Evolutionary conservation across 2,797 vertebrate species (phyloP).

Genomic region (Pangasius macronema): DNA sequence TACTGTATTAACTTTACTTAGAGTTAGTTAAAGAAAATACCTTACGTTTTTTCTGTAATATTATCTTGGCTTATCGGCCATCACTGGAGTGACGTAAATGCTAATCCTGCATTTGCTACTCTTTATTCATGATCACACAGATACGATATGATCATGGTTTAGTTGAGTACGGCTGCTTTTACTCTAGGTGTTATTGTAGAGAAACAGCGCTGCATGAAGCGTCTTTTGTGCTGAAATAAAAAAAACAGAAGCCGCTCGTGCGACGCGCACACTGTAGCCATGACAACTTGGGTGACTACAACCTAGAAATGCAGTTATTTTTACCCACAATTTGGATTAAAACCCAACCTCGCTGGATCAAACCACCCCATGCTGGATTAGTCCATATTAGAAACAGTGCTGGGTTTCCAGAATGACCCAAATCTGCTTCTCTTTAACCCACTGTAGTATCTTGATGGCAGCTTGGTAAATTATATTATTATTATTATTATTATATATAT

Average conservation of each 20-base stretch:
- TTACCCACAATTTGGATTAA: not conserved
- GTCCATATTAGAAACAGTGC: not conserved
- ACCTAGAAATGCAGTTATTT: not conserved
- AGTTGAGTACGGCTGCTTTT: not conserved
- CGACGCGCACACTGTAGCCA: not conserved
- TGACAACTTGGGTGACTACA: not conserved
- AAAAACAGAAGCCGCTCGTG: not conserved
- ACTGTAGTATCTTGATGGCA: not conserved
- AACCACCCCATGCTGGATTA: not conserved
- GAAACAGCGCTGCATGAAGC: not conserved
- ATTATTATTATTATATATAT: too few species aligned
- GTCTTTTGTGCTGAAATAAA: slow-evolving; percentile 1
- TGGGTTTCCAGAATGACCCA: not conserved
- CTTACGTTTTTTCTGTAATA: not conserved
- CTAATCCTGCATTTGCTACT: not conserved
- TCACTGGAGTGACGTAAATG: too few species aligned
- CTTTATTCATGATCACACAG: too few species aligned
- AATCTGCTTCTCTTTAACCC: not conserved
- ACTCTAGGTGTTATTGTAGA: too few species aligned
- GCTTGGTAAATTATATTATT: not conserved
- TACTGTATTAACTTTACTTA: not conserved
- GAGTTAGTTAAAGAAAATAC: not conserved
- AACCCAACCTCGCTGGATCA: not conserved
- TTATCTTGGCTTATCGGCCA: not conserved
- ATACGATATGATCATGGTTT: not conserved